These are phyloP conservation scores for Leptatherina wallacei DNA, from an alignment of 2,797 vertebrate genomes.

Conservation along the genomic window DNA sequence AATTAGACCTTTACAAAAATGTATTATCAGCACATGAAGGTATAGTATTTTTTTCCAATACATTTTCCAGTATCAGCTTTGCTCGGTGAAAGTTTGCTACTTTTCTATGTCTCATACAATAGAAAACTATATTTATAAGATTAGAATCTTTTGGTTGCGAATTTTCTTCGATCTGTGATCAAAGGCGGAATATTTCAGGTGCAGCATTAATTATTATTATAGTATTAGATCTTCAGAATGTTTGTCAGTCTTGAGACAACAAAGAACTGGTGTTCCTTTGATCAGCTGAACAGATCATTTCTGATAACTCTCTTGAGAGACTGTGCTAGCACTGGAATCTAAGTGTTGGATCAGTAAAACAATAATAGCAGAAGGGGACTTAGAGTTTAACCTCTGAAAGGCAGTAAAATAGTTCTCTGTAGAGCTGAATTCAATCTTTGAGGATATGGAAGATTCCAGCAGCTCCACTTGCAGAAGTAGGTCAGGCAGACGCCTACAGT, in stretches of 20 bases:
- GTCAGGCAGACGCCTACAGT: slow-evolving; percentile 79
- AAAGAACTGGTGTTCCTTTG: slow-evolving; percentile 9
- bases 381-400: slow-evolving; percentile 51
- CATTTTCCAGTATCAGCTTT: neutral
- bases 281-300: slow-evolving; percentile 17
- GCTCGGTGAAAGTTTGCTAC: neutral
- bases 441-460: slow-evolving; percentile 67
- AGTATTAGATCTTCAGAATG: neutral
- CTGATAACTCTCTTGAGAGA: slow-evolving; percentile 7
- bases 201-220: slow-evolving; percentile 1
- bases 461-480: slow-evolving; percentile 74
- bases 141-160: neutral
- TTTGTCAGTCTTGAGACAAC: neutral
- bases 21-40: neutral
- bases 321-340: slow-evolving; percentile 13
- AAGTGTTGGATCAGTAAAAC: slow-evolving; percentile 26
- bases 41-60: too few species aligned
- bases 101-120: neutral
- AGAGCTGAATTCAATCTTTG: slow-evolving; percentile 63
- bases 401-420: slow-evolving; percentile 46
- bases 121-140: neutral
- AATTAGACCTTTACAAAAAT: neutral
- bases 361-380: slow-evolving; percentile 35
- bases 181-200: neutral
- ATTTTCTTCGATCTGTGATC: neutral